Evolutionary conservation across 92 coral and sea anemone species (phyloP).

Genomic region (Parazoanthus atlanticus): DNA sequence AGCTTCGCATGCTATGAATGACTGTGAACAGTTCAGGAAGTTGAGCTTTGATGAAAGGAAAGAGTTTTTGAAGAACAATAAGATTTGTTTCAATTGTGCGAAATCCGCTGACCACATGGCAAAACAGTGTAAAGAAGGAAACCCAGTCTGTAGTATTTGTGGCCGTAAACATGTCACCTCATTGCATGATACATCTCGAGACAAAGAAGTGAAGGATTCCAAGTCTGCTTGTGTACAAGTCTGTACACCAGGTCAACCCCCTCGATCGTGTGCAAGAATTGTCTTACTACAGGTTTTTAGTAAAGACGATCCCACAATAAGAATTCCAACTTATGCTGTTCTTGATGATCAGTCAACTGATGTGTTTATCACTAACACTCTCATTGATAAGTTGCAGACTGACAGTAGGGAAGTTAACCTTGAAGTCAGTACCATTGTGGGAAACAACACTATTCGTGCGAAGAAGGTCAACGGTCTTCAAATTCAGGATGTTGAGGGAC

Average conservation of each 20-base stretch:
- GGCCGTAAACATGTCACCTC: conserved; percentile 61
- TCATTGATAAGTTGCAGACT: conserved; percentile 26
- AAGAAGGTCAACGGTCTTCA: conserved; percentile 36
- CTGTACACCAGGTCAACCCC: conserved; percentile 46
- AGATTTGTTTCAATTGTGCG: conserved; percentile 57
- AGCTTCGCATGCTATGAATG: conserved; percentile 45
- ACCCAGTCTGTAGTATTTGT: conserved; percentile 59
- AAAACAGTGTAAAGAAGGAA: conserved; percentile 47
- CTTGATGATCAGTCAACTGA: conserved; percentile 45
- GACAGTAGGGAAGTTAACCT: conserved; percentile 24
- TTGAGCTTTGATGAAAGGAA: conserved; percentile 55
- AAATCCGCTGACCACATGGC: conserved; percentile 54
- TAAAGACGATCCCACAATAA: conserved; percentile 22
- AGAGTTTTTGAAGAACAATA: conserved; percentile 62
- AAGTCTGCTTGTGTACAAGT: conserved; percentile 65
- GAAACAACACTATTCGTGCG: conserved; percentile 29
- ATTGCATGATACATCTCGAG: conserved; percentile 59
- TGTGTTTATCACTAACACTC: conserved; percentile 30
- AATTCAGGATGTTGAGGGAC: conserved; percentile 43
- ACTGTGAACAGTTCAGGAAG: conserved; percentile 55
- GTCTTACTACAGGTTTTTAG: conserved; percentile 67
- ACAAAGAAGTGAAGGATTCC: conserved; percentile 27
- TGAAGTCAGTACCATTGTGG: conserved; percentile 42
- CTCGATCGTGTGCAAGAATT: conserved; percentile 71
- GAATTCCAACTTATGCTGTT: conserved; percentile 46